A percentile compares a stretch with the other conserved stretches of the same genome.
Evolutionary conservation across 2,113 vertebrate genomes (phyloP).

Genomic region (Phrynocephalus versicolor): DNA sequence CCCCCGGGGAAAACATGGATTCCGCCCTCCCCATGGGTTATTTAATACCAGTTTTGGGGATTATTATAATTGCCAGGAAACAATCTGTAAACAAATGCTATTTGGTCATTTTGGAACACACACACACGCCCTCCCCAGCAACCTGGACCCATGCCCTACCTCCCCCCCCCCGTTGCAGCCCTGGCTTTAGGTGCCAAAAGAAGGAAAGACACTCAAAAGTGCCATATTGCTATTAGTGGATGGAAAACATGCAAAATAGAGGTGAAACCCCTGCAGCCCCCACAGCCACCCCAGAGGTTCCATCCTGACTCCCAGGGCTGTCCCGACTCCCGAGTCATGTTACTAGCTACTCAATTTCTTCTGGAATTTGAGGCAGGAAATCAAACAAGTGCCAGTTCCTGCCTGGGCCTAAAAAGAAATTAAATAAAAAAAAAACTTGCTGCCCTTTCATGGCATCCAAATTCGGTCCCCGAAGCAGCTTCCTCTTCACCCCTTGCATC

Average conservation of each 20-base stretch:
- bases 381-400: not conserved
- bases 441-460: not conserved
- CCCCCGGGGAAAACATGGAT: too few species aligned
- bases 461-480: not conserved
- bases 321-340: not conserved
- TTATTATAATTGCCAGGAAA: too few species aligned
- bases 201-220: too few species aligned
- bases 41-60: too few species aligned
- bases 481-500: not conserved
- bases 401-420: not conserved
- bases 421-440: not conserved
- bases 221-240: too few species aligned
- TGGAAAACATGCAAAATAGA: not conserved
- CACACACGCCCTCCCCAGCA: too few species aligned
- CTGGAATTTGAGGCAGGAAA: not conserved
- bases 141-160: too few species aligned
- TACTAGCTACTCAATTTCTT: not conserved
- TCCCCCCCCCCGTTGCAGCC: too few species aligned
- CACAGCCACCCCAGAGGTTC: not conserved
- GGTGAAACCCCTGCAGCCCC: not conserved
- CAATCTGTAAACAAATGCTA: too few species aligned
- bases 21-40: too few species aligned
- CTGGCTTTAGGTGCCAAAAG: too few species aligned
- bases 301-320: not conserved
- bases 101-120: too few species aligned